Percentiles rank a stretch among this genome's conserved stretches.
Conservation (phyloP, 2,113 vertebrate genomes). For the Osmerus mordax region DNA sequence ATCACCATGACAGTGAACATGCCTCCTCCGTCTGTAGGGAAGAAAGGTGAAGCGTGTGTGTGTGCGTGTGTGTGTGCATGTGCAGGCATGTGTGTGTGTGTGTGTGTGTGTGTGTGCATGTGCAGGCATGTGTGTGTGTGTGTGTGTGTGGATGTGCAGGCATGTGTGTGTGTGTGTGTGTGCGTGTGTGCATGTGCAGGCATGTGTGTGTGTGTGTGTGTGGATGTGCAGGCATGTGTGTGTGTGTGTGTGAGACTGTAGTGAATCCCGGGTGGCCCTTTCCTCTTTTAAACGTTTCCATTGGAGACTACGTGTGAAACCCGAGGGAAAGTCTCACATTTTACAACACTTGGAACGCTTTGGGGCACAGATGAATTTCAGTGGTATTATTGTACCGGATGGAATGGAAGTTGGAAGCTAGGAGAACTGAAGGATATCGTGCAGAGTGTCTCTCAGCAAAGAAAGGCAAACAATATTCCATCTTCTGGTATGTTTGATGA, state of each 20-base stretch:
- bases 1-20: constrained; percentile 34
- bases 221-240: not conserved
- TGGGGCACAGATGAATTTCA: constrained; percentile 42
- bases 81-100: no score
- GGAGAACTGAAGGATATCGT: constrained; percentile 34
- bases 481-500: constrained; percentile 37
- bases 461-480: constrained; percentile 28
- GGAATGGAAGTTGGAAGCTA: constrained; percentile 21
- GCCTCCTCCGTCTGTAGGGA: constrained; percentile 31
- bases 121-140: not conserved
- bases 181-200: not conserved
- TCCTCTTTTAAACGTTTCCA: constrained; percentile 35
- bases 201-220: not conserved
- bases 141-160: not conserved
- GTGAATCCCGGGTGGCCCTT: constrained; percentile 44
- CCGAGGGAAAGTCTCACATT: constrained; percentile 36
- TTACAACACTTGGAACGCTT: constrained; percentile 43
- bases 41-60: constrained; percentile 6
- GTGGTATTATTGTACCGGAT: constrained; percentile 30
- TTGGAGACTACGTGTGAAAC: constrained; percentile 56
- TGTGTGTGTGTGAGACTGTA: constrained; percentile 17
- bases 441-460: not conserved
- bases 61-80: not conserved
- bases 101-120: not conserved
- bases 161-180: not conserved